Percentiles rank a stretch among this genome's conserved stretches.
phyloP scores from a whole-genome alignment of 2,888 invertebrate species.

The Agrochola lychnidis region DNA sequence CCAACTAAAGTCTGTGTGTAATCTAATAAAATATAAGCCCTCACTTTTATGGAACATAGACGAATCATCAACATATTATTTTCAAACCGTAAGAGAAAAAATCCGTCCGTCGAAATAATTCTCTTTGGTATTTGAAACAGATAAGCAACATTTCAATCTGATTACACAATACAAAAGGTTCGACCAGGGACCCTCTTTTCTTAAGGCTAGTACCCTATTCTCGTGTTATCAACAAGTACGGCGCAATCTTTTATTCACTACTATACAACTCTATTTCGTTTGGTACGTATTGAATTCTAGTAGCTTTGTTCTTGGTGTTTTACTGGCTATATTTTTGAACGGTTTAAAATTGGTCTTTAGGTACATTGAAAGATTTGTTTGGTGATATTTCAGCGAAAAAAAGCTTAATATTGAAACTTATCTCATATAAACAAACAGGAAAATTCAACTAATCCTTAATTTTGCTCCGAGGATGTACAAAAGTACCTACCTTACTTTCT shows the following conservation, averaged over 20 bases:
- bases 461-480: background rate
- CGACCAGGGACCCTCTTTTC: constrained; percentile 54
- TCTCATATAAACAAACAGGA: background rate
- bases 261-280: constrained; percentile 46
- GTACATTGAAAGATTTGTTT: background rate
- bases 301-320: constrained; percentile 19
- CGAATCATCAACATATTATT: background rate
- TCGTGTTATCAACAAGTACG: constrained; percentile 56
- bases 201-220: constrained; percentile 37
- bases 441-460: background rate
- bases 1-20: background rate
- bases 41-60: background rate
- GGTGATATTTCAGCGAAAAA: background rate
- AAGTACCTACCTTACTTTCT: background rate
- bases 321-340: background rate
- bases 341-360: background rate
- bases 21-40: too few relatives aligned
- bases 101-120: constrained; percentile 27
- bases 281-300: constrained; percentile 44
- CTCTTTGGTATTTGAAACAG: constrained; percentile 50
- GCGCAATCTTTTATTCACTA: constrained; percentile 61
- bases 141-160: constrained; percentile 65
- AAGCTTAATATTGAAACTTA: background rate
- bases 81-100: constrained; percentile 22
- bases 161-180: constrained; percentile 58